Evolutionary conservation across 2,797 vertebrate species (phyloP), one percentile per base, ranked within the genome.

Genomic region (Xyrichtys novacula): DNA sequence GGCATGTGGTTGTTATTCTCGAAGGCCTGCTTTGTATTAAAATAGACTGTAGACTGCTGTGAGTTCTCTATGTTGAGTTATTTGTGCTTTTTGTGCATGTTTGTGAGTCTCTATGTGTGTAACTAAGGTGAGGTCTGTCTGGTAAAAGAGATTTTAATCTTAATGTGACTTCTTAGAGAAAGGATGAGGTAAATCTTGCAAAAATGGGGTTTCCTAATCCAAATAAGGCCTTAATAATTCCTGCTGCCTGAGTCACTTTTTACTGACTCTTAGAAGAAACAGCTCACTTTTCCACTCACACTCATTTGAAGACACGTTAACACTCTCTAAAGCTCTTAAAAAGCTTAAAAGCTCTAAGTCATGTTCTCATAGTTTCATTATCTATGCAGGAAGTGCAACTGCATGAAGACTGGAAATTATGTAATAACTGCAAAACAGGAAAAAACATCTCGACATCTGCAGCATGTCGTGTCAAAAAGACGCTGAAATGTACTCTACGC

Each of bases 201-300:
- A 34, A 34, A 34, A 12, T 2, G 14, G 10, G 4, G 14, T 34
- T 34, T 12, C 23, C 20, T 14, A 10, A 44, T 23, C 12, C 42
- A 44, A 3, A 44, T 10, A 23, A n/a, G 3, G 11, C 20, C 43
- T 20, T 23, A 14, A 25, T 15, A 11, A 46, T 77, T 85, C 67
- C 71, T 74, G 60, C 49, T 60, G 36, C 63, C 56, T 87, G 86
- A 89, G 46, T 91, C 87, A 88, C 69, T 67, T 31, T 64, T 61
- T 50, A 75, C 73, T 86, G 78, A 84, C 77, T 76, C 71, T 34
- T 82, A 74, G 80, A 81, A 36, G 59, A 57, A 49, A 78, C 70
- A 71, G 54, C 80, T 88, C 73, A 89, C 68, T 50, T 19, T 86
- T 90, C 85, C 5, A 52, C 40, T 46, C 48, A 14, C 26, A 59